A percentile compares a stretch with the other conserved stretches of the same genome.
These are phyloP conservation scores for Mellivora capensis DNA, from an alignment of 2,113 vertebrate species.

Conservation along the genomic window DNA sequence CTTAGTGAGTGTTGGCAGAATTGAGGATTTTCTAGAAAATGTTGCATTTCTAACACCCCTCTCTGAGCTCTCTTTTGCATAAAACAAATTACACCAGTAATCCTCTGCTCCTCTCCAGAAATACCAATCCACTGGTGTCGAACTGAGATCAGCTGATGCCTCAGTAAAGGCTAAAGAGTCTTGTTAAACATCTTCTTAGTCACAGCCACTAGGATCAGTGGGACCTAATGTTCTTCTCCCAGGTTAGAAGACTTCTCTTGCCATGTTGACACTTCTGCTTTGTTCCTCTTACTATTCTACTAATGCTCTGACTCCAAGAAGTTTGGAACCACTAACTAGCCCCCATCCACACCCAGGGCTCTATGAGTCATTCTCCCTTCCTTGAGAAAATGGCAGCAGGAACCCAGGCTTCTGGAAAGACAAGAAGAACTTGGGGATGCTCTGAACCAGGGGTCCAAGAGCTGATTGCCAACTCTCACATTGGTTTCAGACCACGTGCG, in stretches of 20 bases:
- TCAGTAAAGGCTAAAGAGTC: neutral
- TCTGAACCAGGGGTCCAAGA: neutral
- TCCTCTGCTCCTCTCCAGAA: neutral
- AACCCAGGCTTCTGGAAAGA: neutral
- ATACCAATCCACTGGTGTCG: fast-evolving
- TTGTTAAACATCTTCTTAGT: too few species aligned
- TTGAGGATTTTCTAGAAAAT: neutral
- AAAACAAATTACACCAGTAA: neutral
- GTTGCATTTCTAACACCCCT: neutral
- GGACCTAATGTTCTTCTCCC: too few species aligned
- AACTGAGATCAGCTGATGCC: neutral
- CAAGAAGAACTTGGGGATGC: neutral
- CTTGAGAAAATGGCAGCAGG: neutral
- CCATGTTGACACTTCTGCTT: neutral
- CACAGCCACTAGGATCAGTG: fast-evolving
- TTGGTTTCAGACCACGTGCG: neutral
- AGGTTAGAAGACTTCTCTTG: fast-evolving
- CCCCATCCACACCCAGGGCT: neutral
- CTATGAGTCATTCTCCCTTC: too few species aligned
- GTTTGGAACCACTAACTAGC: fast-evolving
- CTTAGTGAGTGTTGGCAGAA: neutral
- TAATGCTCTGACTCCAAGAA: fast-evolving
- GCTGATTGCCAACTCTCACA: fast-evolving
- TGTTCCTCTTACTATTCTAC: fast-evolving
- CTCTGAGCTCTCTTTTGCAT: neutral